Conservation (phyloP, 2,797 vertebrate species). For the Scyliorhinus canicula region DNA sequence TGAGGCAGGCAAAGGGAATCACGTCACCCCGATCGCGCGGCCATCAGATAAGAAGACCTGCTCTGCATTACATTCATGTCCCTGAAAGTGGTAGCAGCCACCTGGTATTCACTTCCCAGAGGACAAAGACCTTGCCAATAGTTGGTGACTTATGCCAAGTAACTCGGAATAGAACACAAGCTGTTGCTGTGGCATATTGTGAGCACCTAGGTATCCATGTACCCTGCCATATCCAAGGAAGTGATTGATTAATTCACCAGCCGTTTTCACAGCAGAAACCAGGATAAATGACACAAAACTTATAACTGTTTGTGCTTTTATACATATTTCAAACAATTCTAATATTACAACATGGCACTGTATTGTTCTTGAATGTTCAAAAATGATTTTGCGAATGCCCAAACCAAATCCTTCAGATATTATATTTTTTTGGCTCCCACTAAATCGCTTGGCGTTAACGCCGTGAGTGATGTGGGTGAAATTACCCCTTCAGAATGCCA, state of each 20-base stretch:
- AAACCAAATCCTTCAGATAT: background rate
- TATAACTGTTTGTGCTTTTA: background rate
- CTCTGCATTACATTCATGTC: background rate
- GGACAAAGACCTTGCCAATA: background rate
- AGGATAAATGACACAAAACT: background rate
- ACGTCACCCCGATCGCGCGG: background rate
- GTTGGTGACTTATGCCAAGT: background rate
- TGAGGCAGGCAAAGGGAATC: background rate
- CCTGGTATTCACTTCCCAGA: background rate
- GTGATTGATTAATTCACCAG: background rate
- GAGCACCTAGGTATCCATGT: background rate
- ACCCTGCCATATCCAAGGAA: background rate
- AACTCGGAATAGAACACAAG: background rate
- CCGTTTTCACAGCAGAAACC: background rate
- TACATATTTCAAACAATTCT: background rate
- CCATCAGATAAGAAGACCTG: background rate
- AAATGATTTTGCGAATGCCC: background rate
- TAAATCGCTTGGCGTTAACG: too few species aligned
- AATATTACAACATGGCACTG: too few species aligned
- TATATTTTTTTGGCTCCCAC: too few species aligned
- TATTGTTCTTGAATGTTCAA: too few species aligned
- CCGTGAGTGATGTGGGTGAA: background rate
- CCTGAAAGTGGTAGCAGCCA: background rate
- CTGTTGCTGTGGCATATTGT: background rate
- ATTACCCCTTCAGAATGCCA: background rate